phyloP scores from a whole-genome alignment of 2,113 vertebrate genomes.

The Ceratotherium simum region DNA sequence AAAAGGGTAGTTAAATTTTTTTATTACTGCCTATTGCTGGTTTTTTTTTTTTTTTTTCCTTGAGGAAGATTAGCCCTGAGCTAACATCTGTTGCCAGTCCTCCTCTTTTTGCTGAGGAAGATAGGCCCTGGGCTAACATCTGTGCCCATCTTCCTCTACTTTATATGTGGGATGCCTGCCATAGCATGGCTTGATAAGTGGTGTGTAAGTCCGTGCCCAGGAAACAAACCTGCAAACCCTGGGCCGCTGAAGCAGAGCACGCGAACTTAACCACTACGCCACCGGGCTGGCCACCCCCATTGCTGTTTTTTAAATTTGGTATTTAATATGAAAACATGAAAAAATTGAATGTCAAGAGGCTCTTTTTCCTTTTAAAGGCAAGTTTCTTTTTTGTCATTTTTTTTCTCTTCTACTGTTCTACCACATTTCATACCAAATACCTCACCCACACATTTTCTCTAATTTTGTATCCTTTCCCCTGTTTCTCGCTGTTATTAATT shows the following conservation, averaged over 20 bases:
- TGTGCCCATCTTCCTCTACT: too few species aligned
- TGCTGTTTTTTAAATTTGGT: not conserved
- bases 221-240: too few species aligned
- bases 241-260: too few species aligned
- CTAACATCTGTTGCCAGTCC: too few species aligned
- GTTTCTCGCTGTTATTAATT: constrained; percentile 51
- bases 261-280: too few species aligned
- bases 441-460: constrained; percentile 64
- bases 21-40: not conserved
- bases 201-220: too few species aligned
- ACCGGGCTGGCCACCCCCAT: too few species aligned
- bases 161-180: too few species aligned
- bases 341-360: not conserved
- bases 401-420: not conserved
- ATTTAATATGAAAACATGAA: constrained; percentile 37
- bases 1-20: not conserved
- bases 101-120: too few species aligned
- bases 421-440: constrained; percentile 45
- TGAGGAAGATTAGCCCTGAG: too few species aligned
- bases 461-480: constrained; percentile 51
- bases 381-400: constrained; percentile 42
- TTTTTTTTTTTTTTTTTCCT: not conserved
- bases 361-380: constrained; percentile 65
- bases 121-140: too few species aligned
- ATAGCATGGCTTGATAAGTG: too few species aligned